A percentile compares a stretch with the other conserved stretches of the same genome.
Conservation (phyloP, 2,888 invertebrate genomes). For the Machimus atricapillus region DNA sequence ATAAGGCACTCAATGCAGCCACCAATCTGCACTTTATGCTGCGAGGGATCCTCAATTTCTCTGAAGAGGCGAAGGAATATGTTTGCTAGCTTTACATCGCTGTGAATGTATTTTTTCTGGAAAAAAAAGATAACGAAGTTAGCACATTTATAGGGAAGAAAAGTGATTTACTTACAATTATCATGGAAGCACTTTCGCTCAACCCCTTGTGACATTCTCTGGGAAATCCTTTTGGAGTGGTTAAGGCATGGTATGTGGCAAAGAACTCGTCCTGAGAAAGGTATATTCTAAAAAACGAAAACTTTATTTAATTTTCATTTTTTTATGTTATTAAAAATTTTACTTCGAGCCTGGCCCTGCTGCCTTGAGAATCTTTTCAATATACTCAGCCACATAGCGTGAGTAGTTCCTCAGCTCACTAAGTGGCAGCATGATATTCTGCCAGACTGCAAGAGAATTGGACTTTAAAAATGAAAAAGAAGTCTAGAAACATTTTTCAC, state of each 20-base stretch:
- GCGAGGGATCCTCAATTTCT: constrained; percentile 50
- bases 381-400: constrained; percentile 70
- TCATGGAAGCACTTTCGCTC: constrained; percentile 52
- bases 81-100: constrained; percentile 54
- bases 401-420: constrained; percentile 76
- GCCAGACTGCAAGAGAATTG: constrained; percentile 68
- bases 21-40: constrained; percentile 52
- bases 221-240: constrained; percentile 52
- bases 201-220: constrained; percentile 56
- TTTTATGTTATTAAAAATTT: neutral
- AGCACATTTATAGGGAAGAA: neutral
- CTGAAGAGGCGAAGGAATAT: constrained; percentile 57
- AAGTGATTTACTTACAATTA: constrained; percentile 53
- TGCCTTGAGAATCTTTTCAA: constrained; percentile 59
- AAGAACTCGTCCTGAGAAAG: constrained; percentile 56
- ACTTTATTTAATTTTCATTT: neutral
- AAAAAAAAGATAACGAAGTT: neutral
- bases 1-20: constrained; percentile 57
- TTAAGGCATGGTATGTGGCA: constrained; percentile 53
- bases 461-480: constrained; percentile 6
- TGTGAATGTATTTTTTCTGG: constrained; percentile 56
- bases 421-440: constrained; percentile 76
- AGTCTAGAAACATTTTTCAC: constrained; percentile 55
- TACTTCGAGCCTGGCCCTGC: constrained; percentile 37
- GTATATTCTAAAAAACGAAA: constrained; percentile 44